Conservation (phyloP, 2,888 invertebrate genomes). For the Cacoxenus indagator region DNA sequence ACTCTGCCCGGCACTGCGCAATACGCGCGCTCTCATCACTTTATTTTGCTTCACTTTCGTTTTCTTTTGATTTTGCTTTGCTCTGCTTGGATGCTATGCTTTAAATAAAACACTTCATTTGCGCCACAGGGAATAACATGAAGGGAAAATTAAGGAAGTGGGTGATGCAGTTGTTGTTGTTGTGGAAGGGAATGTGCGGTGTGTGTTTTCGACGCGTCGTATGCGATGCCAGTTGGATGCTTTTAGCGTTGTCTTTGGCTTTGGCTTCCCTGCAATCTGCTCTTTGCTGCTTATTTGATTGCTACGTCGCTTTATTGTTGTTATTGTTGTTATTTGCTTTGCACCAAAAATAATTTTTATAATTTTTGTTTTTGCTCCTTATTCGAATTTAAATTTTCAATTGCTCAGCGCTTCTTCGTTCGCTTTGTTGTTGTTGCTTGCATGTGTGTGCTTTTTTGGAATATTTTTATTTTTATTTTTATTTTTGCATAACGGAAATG, state of each 20-base stretch:
- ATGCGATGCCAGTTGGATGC: not conserved
- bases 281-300: not conserved
- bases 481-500: conserved; percentile 44
- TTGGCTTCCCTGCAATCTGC: not conserved
- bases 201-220: not conserved
- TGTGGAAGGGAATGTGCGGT: conserved; percentile 51
- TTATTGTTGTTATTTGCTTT: not conserved
- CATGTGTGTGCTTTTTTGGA: conserved; percentile 25
- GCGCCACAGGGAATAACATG: conserved; percentile 5
- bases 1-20: not conserved
- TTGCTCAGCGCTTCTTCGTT: conserved; percentile 28
- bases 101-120: conserved; percentile 59
- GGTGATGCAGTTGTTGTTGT: too few species aligned
- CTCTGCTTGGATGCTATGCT: conserved; percentile 24
- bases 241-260: not conserved
- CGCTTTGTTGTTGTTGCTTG: conserved; percentile 1
- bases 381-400: not conserved
- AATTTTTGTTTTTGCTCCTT: not conserved
- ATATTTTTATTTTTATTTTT: conserved; percentile 25
- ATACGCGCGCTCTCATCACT: not conserved
- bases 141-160: conserved; percentile 29
- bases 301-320: not conserved
- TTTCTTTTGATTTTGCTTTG: not conserved
- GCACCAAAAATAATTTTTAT: not conserved
- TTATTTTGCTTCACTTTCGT: conserved; percentile 2